Base-by-base conservation (phyloP, 1,140 invertebrate genomes). In the Pseudomyrmex cubaensis region DNA sequence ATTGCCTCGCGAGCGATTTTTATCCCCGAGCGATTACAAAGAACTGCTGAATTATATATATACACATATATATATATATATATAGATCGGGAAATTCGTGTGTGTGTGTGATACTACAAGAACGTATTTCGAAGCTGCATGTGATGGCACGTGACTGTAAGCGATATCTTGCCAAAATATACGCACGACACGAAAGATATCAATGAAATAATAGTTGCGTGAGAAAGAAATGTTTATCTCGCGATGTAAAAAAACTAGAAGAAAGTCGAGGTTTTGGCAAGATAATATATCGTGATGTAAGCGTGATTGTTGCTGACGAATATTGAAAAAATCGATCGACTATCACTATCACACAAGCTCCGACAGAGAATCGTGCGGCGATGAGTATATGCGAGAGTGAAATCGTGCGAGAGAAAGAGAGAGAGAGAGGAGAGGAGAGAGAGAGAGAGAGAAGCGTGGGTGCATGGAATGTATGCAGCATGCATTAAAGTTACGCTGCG, bases 401-500 rank as follows among this genome's bases (percentile, higher is more conserved):
- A 85, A 86, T 90, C 84, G 88, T 90, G 89, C 90, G 90, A 87
- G 85, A 89, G 35, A 35, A 7, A 35, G 0, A 35, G 35, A 35
- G 35, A 7, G 35, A 35, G 35, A 35, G 35, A 7, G 0, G 0
- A 0, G 35, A 35, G 35, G 7, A 5, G 35, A 35, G 5, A 35
- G 35, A 35, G 35, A 35, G 25, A 25, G 5, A 35, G 5, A 35
- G 57, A 92, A 91, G 89, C 90, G 74, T 77, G 83, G 83, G 78
- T 89, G 86, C 87, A 54, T 88, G 63, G 67, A 85, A 89, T 57
- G 73, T 80, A 35, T 84, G 69, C 44, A 70, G 44, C 87, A 89
- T 89, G 87, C 87, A 88, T 89, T 54, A 77, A 88, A 88, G 86
- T 83, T 35, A 88, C 87, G 86, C 83, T 61, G 52, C 48, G 76